Percentiles rank a stretch among this genome's conserved stretches.
Conservation (phyloP, 1,140 invertebrate genomes). For the Latrodectus geometricus region DNA sequence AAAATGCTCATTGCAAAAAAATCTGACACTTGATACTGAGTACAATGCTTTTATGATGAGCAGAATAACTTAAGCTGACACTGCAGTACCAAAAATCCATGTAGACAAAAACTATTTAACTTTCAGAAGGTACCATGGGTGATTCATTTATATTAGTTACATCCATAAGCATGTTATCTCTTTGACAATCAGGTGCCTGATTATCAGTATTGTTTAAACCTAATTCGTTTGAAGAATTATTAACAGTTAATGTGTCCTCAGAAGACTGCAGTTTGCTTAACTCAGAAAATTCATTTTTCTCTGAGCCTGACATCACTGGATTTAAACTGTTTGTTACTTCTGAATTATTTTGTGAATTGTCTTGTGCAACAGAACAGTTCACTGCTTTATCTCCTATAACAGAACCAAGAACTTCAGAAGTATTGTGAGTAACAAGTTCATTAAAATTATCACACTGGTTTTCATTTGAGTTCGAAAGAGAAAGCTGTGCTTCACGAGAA, state of each 20-base stretch:
- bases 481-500: slow-evolving; percentile 4
- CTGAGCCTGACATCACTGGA: too few species aligned
- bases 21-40: not conserved
- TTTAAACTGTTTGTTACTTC: too few species aligned
- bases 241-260: not conserved
- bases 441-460: not conserved
- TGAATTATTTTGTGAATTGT: too few species aligned
- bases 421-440: not conserved
- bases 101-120: not conserved
- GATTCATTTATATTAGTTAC: slow-evolving; percentile 14
- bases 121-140: not conserved
- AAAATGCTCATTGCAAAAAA: not conserved
- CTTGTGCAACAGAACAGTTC: too few species aligned
- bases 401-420: not conserved
- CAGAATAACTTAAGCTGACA: not conserved
- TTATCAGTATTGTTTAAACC: not conserved
- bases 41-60: not conserved
- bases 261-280: too few species aligned
- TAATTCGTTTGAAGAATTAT: not conserved
- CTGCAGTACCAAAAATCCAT: not conserved
- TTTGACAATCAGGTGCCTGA: not conserved
- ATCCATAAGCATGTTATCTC: not conserved
- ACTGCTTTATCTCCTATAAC: not conserved
- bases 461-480: not conserved
- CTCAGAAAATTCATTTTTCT: too few species aligned